Percentiles rank a stretch among this genome's conserved stretches.
phyloP scores from a whole-genome alignment of 2,113 vertebrate genomes.

The Tiliqua scincoides region DNA sequence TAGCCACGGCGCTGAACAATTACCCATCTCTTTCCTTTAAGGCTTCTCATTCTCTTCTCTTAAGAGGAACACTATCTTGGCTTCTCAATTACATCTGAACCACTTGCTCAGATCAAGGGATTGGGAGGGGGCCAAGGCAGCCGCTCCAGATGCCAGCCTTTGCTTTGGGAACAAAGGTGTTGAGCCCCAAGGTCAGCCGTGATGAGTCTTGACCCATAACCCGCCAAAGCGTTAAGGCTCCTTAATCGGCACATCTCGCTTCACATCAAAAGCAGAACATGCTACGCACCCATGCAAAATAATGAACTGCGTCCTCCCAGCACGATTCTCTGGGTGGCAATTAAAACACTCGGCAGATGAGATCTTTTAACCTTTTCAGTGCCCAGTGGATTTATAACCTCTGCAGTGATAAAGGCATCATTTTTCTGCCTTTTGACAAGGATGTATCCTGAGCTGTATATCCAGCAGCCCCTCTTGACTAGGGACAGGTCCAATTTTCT shows the following conservation, averaged over 20 bases:
- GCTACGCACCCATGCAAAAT: neutral
- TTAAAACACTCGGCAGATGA: slow-evolving; percentile 17
- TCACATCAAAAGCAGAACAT: slow-evolving; percentile 1
- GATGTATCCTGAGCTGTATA: too few species aligned
- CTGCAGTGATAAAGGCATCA: too few species aligned
- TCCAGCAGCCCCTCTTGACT: slow-evolving; percentile 14
- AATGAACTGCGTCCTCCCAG: neutral
- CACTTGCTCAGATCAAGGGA: slow-evolving; percentile 40
- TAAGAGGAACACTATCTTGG: slow-evolving; percentile 55
- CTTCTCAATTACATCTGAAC: slow-evolving; percentile 45
- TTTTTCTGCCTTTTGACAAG: neutral
- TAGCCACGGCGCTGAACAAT: slow-evolving; percentile 46
- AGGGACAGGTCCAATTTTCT: too few species aligned
- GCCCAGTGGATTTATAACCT: neutral
- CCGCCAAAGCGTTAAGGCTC: slow-evolving; percentile 46
- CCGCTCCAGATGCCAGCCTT: slow-evolving; percentile 66
- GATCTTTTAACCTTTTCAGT: slow-evolving; percentile 19
- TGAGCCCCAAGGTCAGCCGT: slow-evolving; percentile 62
- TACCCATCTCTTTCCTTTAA: slow-evolving; percentile 27
- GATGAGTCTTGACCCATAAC: slow-evolving; percentile 65
- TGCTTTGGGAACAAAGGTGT: slow-evolving; percentile 35
- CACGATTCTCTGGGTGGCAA: slow-evolving; percentile 15
- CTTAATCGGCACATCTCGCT: neutral
- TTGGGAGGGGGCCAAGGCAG: slow-evolving; percentile 29
- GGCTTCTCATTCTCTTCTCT: slow-evolving; percentile 39